Base-by-base conservation (phyloP, 1,140 invertebrate genomes). In the Eurosta solidaginis region DNA sequence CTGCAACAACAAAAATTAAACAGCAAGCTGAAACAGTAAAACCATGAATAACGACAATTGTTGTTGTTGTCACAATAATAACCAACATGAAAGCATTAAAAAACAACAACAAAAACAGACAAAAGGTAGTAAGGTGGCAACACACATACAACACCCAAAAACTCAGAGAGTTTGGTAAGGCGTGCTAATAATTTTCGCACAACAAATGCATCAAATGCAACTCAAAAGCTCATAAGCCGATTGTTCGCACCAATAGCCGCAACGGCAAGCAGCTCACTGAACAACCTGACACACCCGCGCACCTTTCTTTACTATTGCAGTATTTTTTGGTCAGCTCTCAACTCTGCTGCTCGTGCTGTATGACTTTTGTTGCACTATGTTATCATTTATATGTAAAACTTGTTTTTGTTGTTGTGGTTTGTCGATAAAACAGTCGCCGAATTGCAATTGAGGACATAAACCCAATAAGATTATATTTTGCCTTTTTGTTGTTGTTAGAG, bases 161-260 rank as follows among this genome's bases (percentile, higher is more conserved):
- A 59, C 54, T 59, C 29, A 59, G n/a, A n/a, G n/a, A n/a, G n/a
- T n/a, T n/a, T n/a, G n/a, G n/a, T n/a, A 59, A 33, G 59, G 27
- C 59, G 33, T 40, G 33, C 33, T 42, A 33, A 68, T 68, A 42
- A 68, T 68, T 42, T 68, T 68, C 33, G 33, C 59, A n/a, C n/a
- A 40, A 42, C 59, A 68, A 68, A 68, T 20, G 59, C 59, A 68
- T 33, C n/a, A 68, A 68, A 68, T 68, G 59, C 59, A 29, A 68
- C 33, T 68, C 40, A 33, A n/a, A n/a, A 68, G 59, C 59, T 68
- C 59, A 40, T 68, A 68, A 68, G 59, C 59, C 59, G 59, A 68
- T 68, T 68, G 59, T 68, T 68, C 59, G 59, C 59, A 68, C 59
- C 59, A 63, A 63, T 33, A 63, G 20, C 17, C 14, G 14, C n/a